Evolutionary conservation across 2,797 vertebrate species (phyloP).

Genomic region (Salmo trutta): DNA sequence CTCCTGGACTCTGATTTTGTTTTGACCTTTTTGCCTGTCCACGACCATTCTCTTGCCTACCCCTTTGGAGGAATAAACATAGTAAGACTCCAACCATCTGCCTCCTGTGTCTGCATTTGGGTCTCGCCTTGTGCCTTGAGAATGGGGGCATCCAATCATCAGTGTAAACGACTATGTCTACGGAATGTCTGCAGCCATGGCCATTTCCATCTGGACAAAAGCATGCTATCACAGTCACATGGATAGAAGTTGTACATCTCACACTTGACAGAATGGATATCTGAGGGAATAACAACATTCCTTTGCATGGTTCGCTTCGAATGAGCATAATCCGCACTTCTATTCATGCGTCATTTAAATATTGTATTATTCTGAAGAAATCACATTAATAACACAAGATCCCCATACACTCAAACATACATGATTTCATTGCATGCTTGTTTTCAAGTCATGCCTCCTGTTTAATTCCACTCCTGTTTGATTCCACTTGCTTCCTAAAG

Average conservation of each 20-base stretch:
- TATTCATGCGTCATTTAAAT: neutral
- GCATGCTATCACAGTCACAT: neutral
- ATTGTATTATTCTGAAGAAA: neutral
- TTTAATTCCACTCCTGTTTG: neutral
- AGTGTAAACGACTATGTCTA: conserved; percentile 25
- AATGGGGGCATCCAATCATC: conserved; percentile 22
- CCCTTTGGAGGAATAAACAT: too few species aligned
- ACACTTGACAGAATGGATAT: neutral
- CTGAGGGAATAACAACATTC: neutral
- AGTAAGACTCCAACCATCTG: too few species aligned
- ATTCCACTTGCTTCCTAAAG: neutral
- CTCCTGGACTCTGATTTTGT: too few species aligned
- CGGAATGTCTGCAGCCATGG: neutral
- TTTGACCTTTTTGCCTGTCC: too few species aligned
- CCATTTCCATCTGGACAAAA: neutral
- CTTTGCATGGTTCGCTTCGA: neutral
- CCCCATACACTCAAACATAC: neutral
- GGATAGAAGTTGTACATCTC: neutral
- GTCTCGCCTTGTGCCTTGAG: too few species aligned
- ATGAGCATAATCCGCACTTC: neutral
- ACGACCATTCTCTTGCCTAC: too few species aligned
- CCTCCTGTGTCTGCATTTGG: too few species aligned
- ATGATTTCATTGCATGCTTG: neutral
- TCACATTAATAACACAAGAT: neutral
- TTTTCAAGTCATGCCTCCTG: neutral